Evolutionary conservation across 64 coral and sea anemone genomes (phyloP), one percentile per base, ranked within the genome.

Genomic region (Montipora foliosa): DNA sequence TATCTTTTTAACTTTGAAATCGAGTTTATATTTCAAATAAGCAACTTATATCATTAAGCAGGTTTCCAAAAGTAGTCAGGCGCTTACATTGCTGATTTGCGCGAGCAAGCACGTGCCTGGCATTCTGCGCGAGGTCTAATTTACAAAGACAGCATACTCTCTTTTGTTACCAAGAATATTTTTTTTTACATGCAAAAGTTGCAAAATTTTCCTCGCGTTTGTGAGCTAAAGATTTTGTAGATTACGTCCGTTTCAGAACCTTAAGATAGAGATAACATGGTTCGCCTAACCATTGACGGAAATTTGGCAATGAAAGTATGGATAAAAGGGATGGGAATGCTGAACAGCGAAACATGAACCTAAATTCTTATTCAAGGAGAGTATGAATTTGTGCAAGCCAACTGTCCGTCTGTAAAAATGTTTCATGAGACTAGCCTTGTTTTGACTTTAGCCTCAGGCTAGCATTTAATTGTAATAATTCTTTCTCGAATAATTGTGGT

Each of bases 401-500:
- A 4, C 48, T 17, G 15, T 29, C 50, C 19, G 47, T 48, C 16
- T 17, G 16, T 45, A 45, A 71, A 4, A 19, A 7, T 86, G 16
- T 72, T 49, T 13, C 10, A 66, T 86, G 24, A 68, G 19, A 17
- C 7, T 50, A 15, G 60, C 62, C 44, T 72, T 86, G 46, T 49
- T 50, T 5, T 12, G 6, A 57, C 8, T 12, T 68, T 69, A 17
- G 6, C 82, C 82, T 7, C 46, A 86, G 44, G 82, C 66, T 70
- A 66, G 8, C 17, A 8, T 13, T 72, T 72, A 45, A 86, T 86
- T 86, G 68, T 86, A n/a, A 71, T 71, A 60, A 71, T 86, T 86
- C 82, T 86, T 86, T 86, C 82, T 19, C 62, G 13, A 44, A 8
- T 72, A 49, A 86, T 86, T 86, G 82, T 21, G 82, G 82, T 86